These are phyloP conservation scores for Caradrina clavipalpis DNA, from an alignment of 2,888 invertebrate genomes.

Conservation along the genomic window DNA sequence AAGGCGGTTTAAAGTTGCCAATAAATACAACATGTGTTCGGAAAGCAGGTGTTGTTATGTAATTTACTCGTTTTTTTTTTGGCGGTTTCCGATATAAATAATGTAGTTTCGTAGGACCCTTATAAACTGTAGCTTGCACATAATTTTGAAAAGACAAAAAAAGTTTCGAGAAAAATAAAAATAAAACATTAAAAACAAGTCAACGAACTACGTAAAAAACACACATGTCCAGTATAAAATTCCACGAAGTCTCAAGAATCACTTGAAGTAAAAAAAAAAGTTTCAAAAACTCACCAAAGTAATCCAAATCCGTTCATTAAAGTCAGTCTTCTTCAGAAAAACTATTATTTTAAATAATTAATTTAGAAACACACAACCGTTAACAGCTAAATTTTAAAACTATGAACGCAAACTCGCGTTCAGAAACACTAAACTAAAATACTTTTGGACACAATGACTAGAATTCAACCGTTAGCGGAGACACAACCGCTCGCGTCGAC, in stretches of 20 bases:
- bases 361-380: constrained; percentile 71
- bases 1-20: constrained; percentile 34
- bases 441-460: constrained; percentile 90
- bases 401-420: constrained; percentile 71
- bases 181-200: neutral
- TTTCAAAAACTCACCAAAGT: constrained; percentile 83
- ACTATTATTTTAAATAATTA: constrained; percentile 57
- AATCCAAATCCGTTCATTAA: constrained; percentile 90
- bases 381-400: constrained; percentile 71
- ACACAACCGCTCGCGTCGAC: constrained; percentile 86
- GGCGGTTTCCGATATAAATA: constrained; percentile 35
- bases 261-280: constrained; percentile 16
- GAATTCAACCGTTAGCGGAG: constrained; percentile 82
- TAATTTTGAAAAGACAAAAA: constrained; percentile 26
- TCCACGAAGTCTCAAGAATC: constrained; percentile 6
- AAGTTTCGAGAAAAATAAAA: constrained; percentile 2
- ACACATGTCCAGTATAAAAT: constrained; percentile 1
- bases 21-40: constrained; percentile 52
- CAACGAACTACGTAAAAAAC: constrained; percentile 15
- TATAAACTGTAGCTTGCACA: constrained; percentile 33
- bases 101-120: constrained; percentile 7
- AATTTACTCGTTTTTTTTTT: constrained; percentile 40
- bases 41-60: constrained; percentile 56
- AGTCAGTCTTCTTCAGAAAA: constrained; percentile 71
- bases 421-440: constrained; percentile 72